These are phyloP conservation scores for Neopipo cinnamomea DNA, from an alignment of 2,113 vertebrate species.

Conservation along the genomic window DNA sequence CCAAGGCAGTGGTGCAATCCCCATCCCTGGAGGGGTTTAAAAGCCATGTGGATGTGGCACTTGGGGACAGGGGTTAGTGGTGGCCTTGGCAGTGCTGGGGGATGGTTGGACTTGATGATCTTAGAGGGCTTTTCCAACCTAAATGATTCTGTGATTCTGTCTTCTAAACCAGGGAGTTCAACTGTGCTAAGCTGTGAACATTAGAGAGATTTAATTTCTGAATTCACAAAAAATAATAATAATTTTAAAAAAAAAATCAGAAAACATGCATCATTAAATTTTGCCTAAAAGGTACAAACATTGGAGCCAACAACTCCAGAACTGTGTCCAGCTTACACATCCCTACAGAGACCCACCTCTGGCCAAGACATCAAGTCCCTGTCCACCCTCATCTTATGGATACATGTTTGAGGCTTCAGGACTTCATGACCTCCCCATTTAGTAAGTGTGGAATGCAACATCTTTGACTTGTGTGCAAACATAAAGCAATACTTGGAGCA, in stretches of 20 bases:
- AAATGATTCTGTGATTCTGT: too few relatives aligned
- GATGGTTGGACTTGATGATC: neutral
- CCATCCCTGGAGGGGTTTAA: neutral
- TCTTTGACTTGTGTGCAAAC: neutral
- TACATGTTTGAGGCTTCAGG: neutral
- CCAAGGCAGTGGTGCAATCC: neutral
- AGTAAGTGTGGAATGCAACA: fast-evolving
- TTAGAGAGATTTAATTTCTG: neutral
- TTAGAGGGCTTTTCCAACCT: neutral
- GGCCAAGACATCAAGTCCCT: neutral
- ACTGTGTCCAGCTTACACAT: fast-evolving
- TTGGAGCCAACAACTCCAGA: neutral
- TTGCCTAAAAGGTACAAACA: neutral
- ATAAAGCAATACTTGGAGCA: neutral
- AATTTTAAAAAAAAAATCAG: neutral
- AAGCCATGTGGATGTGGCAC: neutral
- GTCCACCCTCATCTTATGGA: neutral
- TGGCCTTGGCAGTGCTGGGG: neutral
- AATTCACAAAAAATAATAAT: neutral
- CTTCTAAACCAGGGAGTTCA: neutral
- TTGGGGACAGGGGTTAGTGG: fast-evolving
- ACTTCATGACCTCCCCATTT: neutral
- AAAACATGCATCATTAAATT: neutral
- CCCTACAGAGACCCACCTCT: neutral
- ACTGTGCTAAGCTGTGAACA: neutral